phyloP scores from a whole-genome alignment of 64 coral and sea anemone genomes.

The Hydrozoanthus tunicans region DNA sequence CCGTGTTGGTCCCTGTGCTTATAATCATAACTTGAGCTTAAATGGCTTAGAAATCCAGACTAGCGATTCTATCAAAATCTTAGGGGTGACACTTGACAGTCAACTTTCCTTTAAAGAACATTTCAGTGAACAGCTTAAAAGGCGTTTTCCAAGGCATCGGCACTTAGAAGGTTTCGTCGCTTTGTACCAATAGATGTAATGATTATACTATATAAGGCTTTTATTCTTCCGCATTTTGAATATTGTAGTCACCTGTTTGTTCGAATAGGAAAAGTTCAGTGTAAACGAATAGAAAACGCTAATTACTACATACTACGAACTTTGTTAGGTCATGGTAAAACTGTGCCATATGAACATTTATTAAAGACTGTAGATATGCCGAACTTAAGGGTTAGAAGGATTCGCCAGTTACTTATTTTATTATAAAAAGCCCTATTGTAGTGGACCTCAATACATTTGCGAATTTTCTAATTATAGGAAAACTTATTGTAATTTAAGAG shows the following conservation, averaged over 20 bases:
- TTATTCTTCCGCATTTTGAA: slow-evolving; percentile 40
- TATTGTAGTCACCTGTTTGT: slow-evolving; percentile 45
- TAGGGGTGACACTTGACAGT: no score
- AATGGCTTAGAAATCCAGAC: no score
- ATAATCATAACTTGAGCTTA: neutral
- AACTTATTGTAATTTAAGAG: no score
- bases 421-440: no score
- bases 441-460: no score
- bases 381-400: no score
- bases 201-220: slow-evolving; percentile 45
- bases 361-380: neutral
- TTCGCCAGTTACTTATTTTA: no score
- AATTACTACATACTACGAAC: slow-evolving; percentile 37
- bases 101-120: neutral
- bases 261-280: slow-evolving; percentile 39
- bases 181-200: slow-evolving; percentile 27
- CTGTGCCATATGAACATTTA: slow-evolving; percentile 18
- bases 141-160: neutral
- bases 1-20: neutral
- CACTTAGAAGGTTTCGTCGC: neutral
- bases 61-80: no score
- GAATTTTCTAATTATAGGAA: no score
- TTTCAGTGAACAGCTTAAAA: slow-evolving; percentile 25
- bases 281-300: slow-evolving; percentile 26
- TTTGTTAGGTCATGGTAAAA: neutral